These are phyloP conservation scores for Platycheirus albimanus DNA, from an alignment of 2,888 invertebrate species.

Conservation along the genomic window DNA sequence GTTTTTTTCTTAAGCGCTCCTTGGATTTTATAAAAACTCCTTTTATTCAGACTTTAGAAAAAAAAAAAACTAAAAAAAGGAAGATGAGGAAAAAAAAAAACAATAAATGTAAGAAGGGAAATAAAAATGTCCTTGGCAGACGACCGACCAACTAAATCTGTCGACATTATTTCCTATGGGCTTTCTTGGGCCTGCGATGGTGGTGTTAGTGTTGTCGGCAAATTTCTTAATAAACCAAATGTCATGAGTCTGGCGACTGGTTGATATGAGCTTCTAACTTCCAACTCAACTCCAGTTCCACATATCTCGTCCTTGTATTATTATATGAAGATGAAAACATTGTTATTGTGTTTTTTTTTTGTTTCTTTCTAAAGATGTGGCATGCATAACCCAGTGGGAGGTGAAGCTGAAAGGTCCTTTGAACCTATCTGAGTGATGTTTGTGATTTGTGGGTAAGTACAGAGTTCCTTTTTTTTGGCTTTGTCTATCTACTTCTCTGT, in stretches of 20 bases:
- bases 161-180: slow-evolving; percentile 60
- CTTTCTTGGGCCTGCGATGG: slow-evolving; percentile 15
- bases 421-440: slow-evolving; percentile 50
- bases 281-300: not conserved
- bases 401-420: slow-evolving; percentile 47
- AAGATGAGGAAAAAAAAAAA: not conserved
- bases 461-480: slow-evolving; percentile 21
- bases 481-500: not conserved
- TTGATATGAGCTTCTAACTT: slow-evolving; percentile 35
- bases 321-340: slow-evolving; percentile 52
- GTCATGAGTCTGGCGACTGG: slow-evolving; percentile 62
- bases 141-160: slow-evolving; percentile 61
- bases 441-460: slow-evolving; percentile 60
- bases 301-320: not conserved
- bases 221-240: slow-evolving; percentile 56
- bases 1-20: not conserved
- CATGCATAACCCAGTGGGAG: slow-evolving; percentile 24
- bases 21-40: slow-evolving; percentile 8
- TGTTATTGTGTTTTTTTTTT: slow-evolving; percentile 36
- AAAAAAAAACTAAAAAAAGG: not conserved
- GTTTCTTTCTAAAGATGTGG: not conserved
- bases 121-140: slow-evolving; percentile 57
- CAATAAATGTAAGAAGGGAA: too few species aligned
- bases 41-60: not conserved
- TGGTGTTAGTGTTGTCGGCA: slow-evolving; percentile 47